Percentiles rank a stretch among this genome's conserved stretches.
phyloP scores from a whole-genome alignment of 2,113 vertebrate species.

The Herpetotheres cachinnans region DNA sequence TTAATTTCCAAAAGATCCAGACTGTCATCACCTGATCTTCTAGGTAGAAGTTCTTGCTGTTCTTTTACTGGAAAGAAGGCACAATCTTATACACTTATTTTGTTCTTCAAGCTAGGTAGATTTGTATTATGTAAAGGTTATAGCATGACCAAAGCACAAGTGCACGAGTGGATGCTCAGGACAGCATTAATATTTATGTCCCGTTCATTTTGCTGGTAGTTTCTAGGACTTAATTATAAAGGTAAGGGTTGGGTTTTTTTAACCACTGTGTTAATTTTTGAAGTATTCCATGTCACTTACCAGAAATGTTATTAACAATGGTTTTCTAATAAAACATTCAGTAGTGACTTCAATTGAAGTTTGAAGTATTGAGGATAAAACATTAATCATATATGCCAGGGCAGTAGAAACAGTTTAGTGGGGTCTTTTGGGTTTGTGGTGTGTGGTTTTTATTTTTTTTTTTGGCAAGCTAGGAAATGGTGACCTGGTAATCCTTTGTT shows the following conservation, averaged over 20 bases:
- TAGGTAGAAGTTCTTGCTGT: neutral
- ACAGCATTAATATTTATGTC: neutral
- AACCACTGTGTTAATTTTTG: neutral
- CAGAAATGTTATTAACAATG: neutral
- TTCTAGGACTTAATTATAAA: neutral
- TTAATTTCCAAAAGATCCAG: neutral
- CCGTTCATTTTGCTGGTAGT: neutral
- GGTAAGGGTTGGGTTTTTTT: neutral
- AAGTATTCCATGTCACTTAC: neutral
- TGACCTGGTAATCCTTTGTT: neutral
- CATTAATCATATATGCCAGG: neutral
- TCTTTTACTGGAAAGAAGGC: neutral
- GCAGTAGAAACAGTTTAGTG: neutral
- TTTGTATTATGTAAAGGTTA: neutral
- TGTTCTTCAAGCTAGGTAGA: neutral
- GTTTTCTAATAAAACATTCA: neutral
- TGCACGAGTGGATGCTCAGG: neutral
- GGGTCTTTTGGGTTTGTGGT: neutral
- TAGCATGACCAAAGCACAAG: neutral
- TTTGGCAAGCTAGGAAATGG: neutral
- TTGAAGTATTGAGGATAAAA: neutral
- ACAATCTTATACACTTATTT: accelerated
- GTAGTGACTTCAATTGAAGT: neutral
- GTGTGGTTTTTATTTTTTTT: neutral
- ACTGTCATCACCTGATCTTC: neutral